Percentiles rank a stretch among this genome's conserved stretches.
Conservation (phyloP, 2,888 invertebrate species). For the Aricia artaxerxes region DNA sequence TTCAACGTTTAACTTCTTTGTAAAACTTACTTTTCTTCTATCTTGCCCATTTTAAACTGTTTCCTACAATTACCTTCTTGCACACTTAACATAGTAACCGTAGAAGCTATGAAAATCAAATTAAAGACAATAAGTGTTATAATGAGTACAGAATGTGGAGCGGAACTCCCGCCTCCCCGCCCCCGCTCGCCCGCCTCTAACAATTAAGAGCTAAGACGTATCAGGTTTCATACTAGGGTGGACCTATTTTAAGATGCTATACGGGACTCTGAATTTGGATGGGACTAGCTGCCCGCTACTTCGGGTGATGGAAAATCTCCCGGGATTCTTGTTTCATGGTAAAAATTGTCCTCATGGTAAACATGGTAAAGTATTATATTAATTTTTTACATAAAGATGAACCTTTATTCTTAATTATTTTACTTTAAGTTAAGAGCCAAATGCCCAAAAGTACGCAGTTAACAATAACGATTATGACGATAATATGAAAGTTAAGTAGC, state of each 20-base stretch:
- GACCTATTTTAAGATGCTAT: not conserved
- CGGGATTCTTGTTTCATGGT: too few relatives aligned
- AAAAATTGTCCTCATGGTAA: too few relatives aligned
- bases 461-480: too few relatives aligned
- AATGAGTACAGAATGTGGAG: slow-evolving; percentile 24
- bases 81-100: not conserved
- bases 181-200: slow-evolving; percentile 7
- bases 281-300: not conserved
- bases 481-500: not conserved
- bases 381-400: too few relatives aligned
- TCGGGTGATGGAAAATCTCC: too few relatives aligned
- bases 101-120: slow-evolving; percentile 12
- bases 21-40: too few relatives aligned
- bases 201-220: slow-evolving; percentile 15
- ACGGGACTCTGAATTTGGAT: not conserved
- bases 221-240: slow-evolving; percentile 11
- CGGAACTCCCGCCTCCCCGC: slow-evolving; percentile 5
- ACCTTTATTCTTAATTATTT: too few relatives aligned
- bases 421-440: too few relatives aligned
- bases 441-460: too few relatives aligned
- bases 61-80: not conserved
- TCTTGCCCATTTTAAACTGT: not conserved
- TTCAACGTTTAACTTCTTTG: too few relatives aligned
- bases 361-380: too few relatives aligned
- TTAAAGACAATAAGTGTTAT: slow-evolving; percentile 25